Percentiles rank a stretch among this genome's conserved stretches.
These are phyloP conservation scores for Spheniscus mendiculus DNA, from an alignment of 2,113 vertebrate genomes.

Conservation along the genomic window DNA sequence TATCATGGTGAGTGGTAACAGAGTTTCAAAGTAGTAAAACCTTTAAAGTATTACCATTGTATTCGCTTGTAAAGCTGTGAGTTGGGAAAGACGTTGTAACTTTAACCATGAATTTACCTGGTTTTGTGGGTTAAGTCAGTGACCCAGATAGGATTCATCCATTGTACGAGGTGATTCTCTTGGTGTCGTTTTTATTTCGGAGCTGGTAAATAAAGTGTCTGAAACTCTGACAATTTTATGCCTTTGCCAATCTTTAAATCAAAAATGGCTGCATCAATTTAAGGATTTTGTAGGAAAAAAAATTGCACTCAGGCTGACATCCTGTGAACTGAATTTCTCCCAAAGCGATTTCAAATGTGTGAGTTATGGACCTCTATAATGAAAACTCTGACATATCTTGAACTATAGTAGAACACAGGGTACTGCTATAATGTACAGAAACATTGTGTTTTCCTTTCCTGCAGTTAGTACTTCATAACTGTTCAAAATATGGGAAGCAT, in stretches of 20 bases:
- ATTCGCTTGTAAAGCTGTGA: neutral
- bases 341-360: slow-evolving; percentile 27
- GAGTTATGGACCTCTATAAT: slow-evolving; percentile 60
- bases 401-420: slow-evolving; percentile 1
- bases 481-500: neutral
- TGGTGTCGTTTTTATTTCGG: neutral
- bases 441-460: neutral
- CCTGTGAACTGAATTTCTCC: slow-evolving; percentile 42
- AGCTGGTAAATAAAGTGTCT: slow-evolving; percentile 57
- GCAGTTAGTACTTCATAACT: neutral
- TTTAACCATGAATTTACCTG: neutral
- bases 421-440: neutral
- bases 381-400: slow-evolving; percentile 47
- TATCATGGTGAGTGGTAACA: neutral
- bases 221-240: slow-evolving; percentile 66
- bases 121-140: neutral
- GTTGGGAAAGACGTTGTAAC: neutral
- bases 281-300: slow-evolving; percentile 59
- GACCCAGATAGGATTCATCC: slow-evolving; percentile 34
- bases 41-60: neutral
- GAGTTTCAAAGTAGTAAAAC: neutral
- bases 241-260: slow-evolving; percentile 66
- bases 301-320: slow-evolving; percentile 36
- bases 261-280: slow-evolving; percentile 63
- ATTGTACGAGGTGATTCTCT: neutral